Conservation (phyloP, 2,797 vertebrate genomes). For the Allobates femoralis region DNA sequence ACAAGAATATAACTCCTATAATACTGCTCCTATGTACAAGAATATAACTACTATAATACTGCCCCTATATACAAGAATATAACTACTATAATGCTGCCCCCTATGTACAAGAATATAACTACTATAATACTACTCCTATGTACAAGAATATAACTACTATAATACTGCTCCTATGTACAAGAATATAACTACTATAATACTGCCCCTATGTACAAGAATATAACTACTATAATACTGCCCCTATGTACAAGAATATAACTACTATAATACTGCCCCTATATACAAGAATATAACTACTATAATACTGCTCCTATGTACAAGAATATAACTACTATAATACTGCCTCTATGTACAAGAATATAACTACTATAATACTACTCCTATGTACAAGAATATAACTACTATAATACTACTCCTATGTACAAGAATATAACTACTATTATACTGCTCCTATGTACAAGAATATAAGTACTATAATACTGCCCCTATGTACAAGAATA, state of each 20-base stretch:
- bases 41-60: slow-evolving; percentile 18
- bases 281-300: slow-evolving; percentile 9
- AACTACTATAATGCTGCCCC: background rate
- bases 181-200: slow-evolving; percentile 20
- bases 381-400: slow-evolving; percentile 10
- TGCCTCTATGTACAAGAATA: background rate
- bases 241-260: background rate
- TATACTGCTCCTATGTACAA: slow-evolving; percentile 3
- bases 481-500: too few relatives aligned
- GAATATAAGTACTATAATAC: slow-evolving; percentile 1
- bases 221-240: slow-evolving; percentile 9
- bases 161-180: slow-evolving; percentile 3
- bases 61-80: too few relatives aligned
- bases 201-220: background rate
- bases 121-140: background rate
- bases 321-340: slow-evolving; percentile 14
- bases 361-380: slow-evolving; percentile 13
- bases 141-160: slow-evolving; percentile 20
- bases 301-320: slow-evolving; percentile 2
- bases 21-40: background rate
- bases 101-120: too few relatives aligned
- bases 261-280: slow-evolving; percentile 8
- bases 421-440: slow-evolving; percentile 8
- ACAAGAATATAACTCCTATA: too few relatives aligned
- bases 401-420: background rate